Conservation (phyloP, 1,140 invertebrate genomes). For the Caenorhabditis latens region DNA sequence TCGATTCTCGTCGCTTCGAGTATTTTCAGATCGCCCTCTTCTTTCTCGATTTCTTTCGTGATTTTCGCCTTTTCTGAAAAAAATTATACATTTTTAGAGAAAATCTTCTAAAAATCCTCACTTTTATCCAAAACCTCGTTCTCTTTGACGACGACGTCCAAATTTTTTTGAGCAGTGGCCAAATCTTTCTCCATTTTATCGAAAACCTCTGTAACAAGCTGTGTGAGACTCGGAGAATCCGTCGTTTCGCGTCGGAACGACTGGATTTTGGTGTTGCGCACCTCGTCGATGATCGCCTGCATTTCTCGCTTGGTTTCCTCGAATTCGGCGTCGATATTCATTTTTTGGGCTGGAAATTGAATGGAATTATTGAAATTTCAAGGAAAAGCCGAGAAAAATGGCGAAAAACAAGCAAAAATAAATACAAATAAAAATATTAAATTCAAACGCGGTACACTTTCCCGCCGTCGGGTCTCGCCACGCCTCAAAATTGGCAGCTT, state of each 20-base stretch:
- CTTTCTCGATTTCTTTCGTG: no score
- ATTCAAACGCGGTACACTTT: not conserved
- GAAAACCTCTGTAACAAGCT: not conserved
- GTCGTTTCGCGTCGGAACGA: not conserved
- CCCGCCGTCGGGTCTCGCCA: conserved; percentile 18
- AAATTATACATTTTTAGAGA: no score
- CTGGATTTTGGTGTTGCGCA: not conserved
- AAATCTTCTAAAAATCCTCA: no score
- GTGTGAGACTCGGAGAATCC: not conserved
- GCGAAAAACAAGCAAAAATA: not conserved
- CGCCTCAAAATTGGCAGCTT: not conserved
- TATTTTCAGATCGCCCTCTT: no score
- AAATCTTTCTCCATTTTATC: not conserved
- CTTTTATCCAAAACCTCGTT: no score
- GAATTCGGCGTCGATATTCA: not conserved
- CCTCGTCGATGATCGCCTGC: not conserved
- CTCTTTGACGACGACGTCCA: no score
- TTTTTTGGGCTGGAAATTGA: not conserved
- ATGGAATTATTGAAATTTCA: not conserved
- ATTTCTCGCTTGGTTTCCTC: not conserved
- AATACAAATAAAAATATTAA: not conserved
- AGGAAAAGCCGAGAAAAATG: not conserved
- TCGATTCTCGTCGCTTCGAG: no score
- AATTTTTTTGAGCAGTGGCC: not conserved
- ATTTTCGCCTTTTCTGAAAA: no score